These are phyloP conservation scores for Limanda limanda DNA, from an alignment of 2,113 vertebrate species.

Conservation along the genomic window DNA sequence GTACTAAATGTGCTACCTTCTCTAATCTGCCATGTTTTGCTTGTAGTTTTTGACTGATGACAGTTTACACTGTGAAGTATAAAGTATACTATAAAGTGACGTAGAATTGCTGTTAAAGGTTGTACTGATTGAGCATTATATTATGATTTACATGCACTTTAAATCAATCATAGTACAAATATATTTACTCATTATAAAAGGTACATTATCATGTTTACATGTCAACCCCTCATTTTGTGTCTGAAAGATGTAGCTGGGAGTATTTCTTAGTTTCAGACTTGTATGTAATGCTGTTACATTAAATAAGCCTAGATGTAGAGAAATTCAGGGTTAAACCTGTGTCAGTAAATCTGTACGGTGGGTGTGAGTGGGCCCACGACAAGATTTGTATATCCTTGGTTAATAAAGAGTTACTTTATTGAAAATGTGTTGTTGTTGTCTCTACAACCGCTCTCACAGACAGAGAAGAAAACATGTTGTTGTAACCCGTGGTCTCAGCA, in stretches of 20 bases:
- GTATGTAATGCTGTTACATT: slow-evolving; percentile 25
- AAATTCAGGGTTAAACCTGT: slow-evolving; percentile 40
- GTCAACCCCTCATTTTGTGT: slow-evolving; percentile 30
- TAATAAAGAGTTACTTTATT: slow-evolving; percentile 67
- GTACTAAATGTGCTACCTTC: slow-evolving; percentile 40
- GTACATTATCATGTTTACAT: slow-evolving; percentile 30
- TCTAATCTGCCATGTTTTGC: slow-evolving; percentile 47
- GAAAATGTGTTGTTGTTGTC: slow-evolving; percentile 25
- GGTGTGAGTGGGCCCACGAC: slow-evolving; percentile 20
- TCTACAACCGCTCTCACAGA: slow-evolving; percentile 2
- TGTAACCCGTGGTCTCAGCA: slow-evolving; percentile 4
- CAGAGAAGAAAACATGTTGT: neutral
- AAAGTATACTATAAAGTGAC: slow-evolving; percentile 33
- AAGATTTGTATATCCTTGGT: slow-evolving; percentile 61
- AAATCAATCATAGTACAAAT: slow-evolving; percentile 48
- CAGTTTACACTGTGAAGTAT: slow-evolving; percentile 71
- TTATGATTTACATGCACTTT: slow-evolving; percentile 71
- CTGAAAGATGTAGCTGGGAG: slow-evolving; percentile 23
- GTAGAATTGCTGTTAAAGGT: slow-evolving; percentile 42
- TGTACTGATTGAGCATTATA: slow-evolving; percentile 25
- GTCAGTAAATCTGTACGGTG: slow-evolving; percentile 46
- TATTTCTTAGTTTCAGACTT: slow-evolving; percentile 45
- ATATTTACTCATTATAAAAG: slow-evolving; percentile 32
- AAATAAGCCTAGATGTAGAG: slow-evolving; percentile 7
- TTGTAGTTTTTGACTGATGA: slow-evolving; percentile 61